Evolutionary conservation across 2,113 vertebrate species (phyloP), one percentile per base, ranked within the genome.

Genomic region (Menura novaehollandiae): DNA sequence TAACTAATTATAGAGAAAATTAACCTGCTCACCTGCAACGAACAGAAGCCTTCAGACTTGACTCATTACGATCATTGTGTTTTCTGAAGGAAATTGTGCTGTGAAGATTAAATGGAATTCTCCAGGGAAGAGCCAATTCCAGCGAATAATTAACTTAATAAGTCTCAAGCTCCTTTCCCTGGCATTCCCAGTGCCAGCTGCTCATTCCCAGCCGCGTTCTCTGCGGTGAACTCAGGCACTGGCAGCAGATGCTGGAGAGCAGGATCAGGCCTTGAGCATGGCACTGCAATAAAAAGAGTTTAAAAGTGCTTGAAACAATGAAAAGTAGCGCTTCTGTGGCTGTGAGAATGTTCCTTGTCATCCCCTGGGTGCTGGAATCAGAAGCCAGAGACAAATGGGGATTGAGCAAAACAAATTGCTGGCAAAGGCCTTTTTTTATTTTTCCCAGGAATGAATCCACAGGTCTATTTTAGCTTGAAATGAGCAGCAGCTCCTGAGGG

Each of bases 1-100:
- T 95, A 96, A 84, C 85, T 97, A 93, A 96, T 93, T 96, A 68
- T 6, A 39, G 55, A 95, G 88, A 88, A 95, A 96, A 97, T 97
- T 96, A 97, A 92, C 81, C 86, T 94, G 51, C 83, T 88, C 93
- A 94, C 76, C 75, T 93, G 93, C 92, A 33, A 47, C 82, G 88
- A 97, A 37, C 33, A 79, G 66, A 90, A 35, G 47, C 74, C 53
- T 95, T 80, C 91, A 89, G 89, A 85, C 90, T 73, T 92, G 95
- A 84, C 51, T 97, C 92, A 96, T 93, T 97, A 91, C 46, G 6
- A 91, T 87, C 68, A 71, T 80, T 8, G 12, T 82, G 56, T 83
- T 96, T 95, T 91, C 82, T 82, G 79, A 68, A 84, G 67, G 85
- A 93, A 96, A 88, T 68, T 46, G 93, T 77, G 62, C 81, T 58